A percentile compares a stretch with the other conserved stretches of the same genome.
phyloP scores from a whole-genome alignment of 2,797 vertebrate genomes.

The Streptopelia turtur region DNA sequence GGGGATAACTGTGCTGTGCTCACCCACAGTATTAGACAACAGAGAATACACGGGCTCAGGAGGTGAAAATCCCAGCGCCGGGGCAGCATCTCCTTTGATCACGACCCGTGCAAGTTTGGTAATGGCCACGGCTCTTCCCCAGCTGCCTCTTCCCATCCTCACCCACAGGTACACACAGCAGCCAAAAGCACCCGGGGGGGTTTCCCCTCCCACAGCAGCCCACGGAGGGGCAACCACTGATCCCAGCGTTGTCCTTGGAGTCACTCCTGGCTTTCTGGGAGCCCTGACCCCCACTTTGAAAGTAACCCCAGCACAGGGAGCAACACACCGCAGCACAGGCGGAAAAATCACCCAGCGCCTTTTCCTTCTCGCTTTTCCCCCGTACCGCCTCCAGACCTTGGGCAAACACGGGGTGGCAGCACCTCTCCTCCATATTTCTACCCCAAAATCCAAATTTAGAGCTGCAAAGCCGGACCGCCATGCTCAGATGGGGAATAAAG shows the following conservation, averaged over 20 bases:
- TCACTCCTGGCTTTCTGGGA: accelerated
- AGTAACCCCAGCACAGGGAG: background rate
- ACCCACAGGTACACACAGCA: accelerated
- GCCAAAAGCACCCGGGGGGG: background rate
- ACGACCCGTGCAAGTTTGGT: accelerated
- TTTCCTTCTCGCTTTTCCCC: background rate
- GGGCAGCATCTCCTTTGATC: background rate
- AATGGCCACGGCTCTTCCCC: background rate
- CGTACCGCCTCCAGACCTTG: accelerated
- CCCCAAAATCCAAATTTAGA: background rate
- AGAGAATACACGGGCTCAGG: background rate
- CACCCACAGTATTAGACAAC: background rate
- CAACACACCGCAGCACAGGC: accelerated
- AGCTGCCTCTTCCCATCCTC: background rate
- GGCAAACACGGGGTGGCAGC: accelerated
- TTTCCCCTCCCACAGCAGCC: accelerated
- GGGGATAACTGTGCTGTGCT: background rate
- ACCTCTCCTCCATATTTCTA: accelerated
- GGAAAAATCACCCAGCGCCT: accelerated
- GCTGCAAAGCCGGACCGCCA: background rate
- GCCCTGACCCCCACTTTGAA: background rate
- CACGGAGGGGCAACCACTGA: accelerated
- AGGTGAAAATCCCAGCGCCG: background rate
- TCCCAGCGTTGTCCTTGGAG: background rate
- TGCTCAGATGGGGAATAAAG: accelerated